Base-by-base conservation (phyloP, 2,113 vertebrate genomes). In the Rhinichthys klamathensis region DNA sequence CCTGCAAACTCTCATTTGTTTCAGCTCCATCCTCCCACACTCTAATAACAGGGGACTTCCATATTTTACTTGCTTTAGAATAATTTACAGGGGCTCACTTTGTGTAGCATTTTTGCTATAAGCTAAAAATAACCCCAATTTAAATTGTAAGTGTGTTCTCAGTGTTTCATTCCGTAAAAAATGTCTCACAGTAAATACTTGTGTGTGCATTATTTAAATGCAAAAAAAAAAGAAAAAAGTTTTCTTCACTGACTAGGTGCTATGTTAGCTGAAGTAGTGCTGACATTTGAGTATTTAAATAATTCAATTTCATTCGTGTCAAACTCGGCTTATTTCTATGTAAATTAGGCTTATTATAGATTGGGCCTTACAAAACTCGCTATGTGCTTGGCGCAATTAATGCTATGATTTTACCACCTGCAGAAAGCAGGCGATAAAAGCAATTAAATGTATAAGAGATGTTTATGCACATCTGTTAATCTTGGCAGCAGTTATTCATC, bases 31-130 rank as follows among this genome's bases (percentile, higher is more conserved):
- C 79, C 84, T 72, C 70, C 82, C 74, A 80, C 61, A 76, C 46
- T 70, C 61, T 89, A 89, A 87, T 87, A 86, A 89, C 84, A 89
- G 60, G 76, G 84, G 54, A 70, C 75, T 41, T 84, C 7, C 72
- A 78, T 38, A 61, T 49, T 87, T 70, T 49, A 51, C 35, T 63
- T 54, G 70, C 79, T 49, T 80, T 80, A 84, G 46, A 56, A 69
- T 58, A 63, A 30, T 58, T 74, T 77, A 83, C 16, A 65, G 35
- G n/a, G 51, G 46, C 27, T 60, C 70, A 27, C 13, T 73, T 67
- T 46, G 78, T 67, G 70, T 82, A 70, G 27, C 65, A 70, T 85
- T 77, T 87, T 63, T 75, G 75, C n/a, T 82, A 65, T n/a, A 49
- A 70, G 80, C 30, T 78, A 74, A 85, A 87, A 82, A 85, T 88